These are phyloP conservation scores for Aphelinus certus DNA, from an alignment of 1,140 invertebrate species.

Conservation along the genomic window DNA sequence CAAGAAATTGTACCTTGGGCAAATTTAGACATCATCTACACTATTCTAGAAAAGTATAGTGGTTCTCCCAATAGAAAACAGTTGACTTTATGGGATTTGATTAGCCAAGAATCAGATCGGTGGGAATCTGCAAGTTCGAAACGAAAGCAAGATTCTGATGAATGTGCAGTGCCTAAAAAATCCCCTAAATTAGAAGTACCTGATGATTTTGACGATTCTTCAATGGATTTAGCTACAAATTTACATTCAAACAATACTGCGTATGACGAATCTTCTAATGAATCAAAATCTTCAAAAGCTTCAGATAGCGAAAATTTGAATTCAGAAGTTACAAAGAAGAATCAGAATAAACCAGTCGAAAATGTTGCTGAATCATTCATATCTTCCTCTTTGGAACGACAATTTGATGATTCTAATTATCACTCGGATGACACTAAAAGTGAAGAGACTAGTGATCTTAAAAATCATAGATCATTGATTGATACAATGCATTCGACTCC, in stretches of 20 bases:
- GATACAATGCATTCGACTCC: conserved; percentile 1
- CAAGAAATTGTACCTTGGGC: conserved; percentile 39
- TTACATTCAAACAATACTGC: background rate
- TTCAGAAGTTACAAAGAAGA: background rate
- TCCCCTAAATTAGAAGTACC: background rate
- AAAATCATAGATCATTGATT: background rate
- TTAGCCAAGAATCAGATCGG: conserved; percentile 15
- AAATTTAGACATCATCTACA: conserved; percentile 26
- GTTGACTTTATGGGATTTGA: conserved; percentile 45
- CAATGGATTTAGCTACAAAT: background rate
- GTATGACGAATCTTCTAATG: conserved; percentile 25
- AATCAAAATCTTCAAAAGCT: conserved; percentile 8
- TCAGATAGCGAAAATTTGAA: conserved; percentile 1
- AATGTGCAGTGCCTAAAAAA: conserved; percentile 15
- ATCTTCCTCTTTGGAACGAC: background rate
- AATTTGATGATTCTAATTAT: background rate
- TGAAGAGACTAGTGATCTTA: background rate
- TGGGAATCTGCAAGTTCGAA: background rate
- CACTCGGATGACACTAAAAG: background rate
- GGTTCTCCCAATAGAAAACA: conserved; percentile 39
- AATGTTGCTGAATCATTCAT: background rate
- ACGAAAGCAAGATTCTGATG: conserved; percentile 4
- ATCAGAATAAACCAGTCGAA: conserved; percentile 5
- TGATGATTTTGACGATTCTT: conserved; percentile 17
- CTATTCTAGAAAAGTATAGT: conserved; percentile 26